Percentiles rank a stretch among this genome's conserved stretches.
phyloP scores from a whole-genome alignment of 2,888 invertebrate genomes.

The Tetragonisca angustula region DNA sequence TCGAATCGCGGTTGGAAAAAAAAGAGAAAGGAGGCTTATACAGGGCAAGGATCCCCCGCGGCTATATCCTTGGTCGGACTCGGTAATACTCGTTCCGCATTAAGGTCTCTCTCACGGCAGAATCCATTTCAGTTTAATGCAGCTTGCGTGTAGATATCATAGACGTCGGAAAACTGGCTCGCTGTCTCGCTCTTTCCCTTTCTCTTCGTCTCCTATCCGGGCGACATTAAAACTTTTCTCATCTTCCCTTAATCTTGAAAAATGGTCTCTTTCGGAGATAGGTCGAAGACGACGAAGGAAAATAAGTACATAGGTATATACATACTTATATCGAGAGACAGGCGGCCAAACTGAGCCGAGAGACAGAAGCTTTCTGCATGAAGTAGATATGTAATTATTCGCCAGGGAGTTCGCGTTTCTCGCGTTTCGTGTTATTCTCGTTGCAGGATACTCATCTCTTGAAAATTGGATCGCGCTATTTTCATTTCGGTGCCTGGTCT shows the following conservation, averaged over 20 bases:
- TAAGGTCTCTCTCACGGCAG: slow-evolving; percentile 56
- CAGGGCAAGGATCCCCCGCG: neutral
- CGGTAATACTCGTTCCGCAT: slow-evolving; percentile 53
- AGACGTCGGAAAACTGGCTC: slow-evolving; percentile 29
- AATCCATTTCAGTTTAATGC: slow-evolving; percentile 70
- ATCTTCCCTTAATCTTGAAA: slow-evolving; percentile 83
- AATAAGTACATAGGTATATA: slow-evolving; percentile 21
- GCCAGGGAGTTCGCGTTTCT: slow-evolving; percentile 46
- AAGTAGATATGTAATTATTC: slow-evolving; percentile 64
- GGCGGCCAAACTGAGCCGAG: neutral
- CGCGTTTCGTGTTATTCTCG: slow-evolving; percentile 56
- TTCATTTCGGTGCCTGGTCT: slow-evolving; percentile 18
- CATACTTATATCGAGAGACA: slow-evolving; percentile 5
- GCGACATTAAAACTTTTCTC: slow-evolving; percentile 83
- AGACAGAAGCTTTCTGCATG: neutral
- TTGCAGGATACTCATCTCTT: slow-evolving; percentile 21
- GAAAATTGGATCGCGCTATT: neutral
- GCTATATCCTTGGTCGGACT: slow-evolving; percentile 2
- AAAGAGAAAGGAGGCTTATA: neutral
- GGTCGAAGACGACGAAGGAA: slow-evolving; percentile 29
- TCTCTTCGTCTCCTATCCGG: neutral
- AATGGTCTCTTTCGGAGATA: slow-evolving; percentile 71
- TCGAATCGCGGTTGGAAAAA: neutral
- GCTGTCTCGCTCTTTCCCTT: neutral
- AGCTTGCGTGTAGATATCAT: slow-evolving; percentile 53